A percentile compares a stretch with the other conserved stretches of the same genome.
phyloP scores from a whole-genome alignment of 2,113 vertebrate species.

The Corapipo altera region DNA sequence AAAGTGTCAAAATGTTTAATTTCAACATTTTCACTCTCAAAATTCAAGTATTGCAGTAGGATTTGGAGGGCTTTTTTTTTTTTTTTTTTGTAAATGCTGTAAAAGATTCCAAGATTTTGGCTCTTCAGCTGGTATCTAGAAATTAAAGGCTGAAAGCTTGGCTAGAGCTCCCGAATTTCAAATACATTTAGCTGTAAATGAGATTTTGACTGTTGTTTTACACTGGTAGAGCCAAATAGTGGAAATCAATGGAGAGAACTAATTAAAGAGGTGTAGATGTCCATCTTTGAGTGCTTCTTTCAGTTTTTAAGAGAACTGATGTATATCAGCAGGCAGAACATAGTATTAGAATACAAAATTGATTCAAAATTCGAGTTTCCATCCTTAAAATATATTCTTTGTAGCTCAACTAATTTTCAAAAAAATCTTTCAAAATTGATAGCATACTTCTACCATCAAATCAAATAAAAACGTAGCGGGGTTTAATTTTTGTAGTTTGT shows the following conservation, averaged over 20 bases:
- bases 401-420: neutral
- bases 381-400: neutral
- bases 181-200: neutral
- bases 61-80: neutral
- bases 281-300: neutral
- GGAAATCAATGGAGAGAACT: neutral
- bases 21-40: constrained; percentile 3
- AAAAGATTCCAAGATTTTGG: neutral
- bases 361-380: neutral
- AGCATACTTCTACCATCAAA: neutral
- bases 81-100: neutral
- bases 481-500: neutral
- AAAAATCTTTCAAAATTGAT: neutral
- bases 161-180: neutral
- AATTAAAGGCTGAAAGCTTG: neutral
- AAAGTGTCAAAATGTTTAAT: constrained; percentile 41
- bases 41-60: neutral
- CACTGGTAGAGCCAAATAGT: neutral
- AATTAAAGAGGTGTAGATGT: neutral
- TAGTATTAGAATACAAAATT: neutral
- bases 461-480: fast-evolving
- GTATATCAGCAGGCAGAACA: neutral
- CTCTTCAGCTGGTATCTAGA: neutral
- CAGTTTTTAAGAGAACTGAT: neutral
- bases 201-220: neutral